Conservation (phyloP, 2,113 vertebrate genomes). For the Periophthalmodon schlosseri region DNA sequence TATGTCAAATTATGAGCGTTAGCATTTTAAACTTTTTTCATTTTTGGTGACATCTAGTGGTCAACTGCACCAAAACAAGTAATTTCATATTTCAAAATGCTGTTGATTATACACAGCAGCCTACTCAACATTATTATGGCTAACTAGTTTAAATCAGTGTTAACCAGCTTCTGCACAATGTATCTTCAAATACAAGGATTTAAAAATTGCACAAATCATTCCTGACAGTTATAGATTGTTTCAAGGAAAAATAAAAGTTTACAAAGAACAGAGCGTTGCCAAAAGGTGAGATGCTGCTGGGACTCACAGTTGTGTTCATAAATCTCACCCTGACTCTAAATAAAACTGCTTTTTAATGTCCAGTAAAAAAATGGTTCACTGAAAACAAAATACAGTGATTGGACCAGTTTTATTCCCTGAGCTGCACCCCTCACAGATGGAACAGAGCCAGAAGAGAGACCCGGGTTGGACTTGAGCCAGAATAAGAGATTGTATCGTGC, state of each 20-base stretch:
- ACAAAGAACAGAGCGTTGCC: slow-evolving; percentile 1
- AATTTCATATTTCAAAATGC: too few species aligned
- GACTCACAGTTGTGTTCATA: slow-evolving; percentile 7
- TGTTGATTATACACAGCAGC: too few species aligned
- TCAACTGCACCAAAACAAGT: neutral
- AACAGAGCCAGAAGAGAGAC: slow-evolving; percentile 7
- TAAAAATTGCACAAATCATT: slow-evolving; percentile 16
- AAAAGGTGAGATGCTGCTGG: slow-evolving; percentile 21
- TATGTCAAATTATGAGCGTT: too few species aligned
- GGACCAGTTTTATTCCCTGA: neutral
- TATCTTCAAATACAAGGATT: neutral
- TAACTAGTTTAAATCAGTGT: neutral
- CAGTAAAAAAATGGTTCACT: slow-evolving; percentile 6
- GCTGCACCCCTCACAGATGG: neutral
- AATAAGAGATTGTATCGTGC: neutral
- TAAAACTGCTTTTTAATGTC: neutral
- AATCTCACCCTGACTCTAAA: neutral
- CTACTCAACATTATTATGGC: neutral
- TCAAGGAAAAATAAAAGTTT: slow-evolving; percentile 4
- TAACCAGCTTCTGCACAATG: neutral
- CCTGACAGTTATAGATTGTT: neutral
- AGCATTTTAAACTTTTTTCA: neutral
- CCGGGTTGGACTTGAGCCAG: neutral
- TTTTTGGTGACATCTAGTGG: neutral
- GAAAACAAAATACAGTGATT: slow-evolving; percentile 5